These are phyloP conservation scores for Gerris buenoi DNA, from an alignment of 1,140 invertebrate species.

Conservation along the genomic window DNA sequence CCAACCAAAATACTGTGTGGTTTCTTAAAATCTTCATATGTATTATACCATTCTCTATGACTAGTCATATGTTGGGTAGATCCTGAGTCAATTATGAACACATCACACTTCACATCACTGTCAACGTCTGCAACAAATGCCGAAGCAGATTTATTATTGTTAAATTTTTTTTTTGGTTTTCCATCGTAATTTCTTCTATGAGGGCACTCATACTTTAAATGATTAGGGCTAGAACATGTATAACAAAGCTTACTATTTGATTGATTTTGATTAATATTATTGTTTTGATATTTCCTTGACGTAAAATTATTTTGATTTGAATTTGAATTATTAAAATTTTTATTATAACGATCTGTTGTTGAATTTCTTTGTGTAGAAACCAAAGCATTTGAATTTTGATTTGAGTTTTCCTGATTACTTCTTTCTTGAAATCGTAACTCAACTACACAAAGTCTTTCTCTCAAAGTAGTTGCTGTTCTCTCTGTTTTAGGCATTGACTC, in stretches of 20 bases:
- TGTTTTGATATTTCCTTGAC: not conserved
- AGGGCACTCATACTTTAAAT: not conserved
- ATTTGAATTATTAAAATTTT: not conserved
- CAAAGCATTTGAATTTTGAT: not conserved
- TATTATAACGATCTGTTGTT: not conserved
- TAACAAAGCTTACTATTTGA: not conserved
- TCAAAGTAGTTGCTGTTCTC: not conserved
- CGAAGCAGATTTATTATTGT: not conserved
- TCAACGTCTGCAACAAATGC: not conserved
- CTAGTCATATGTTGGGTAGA: not conserved
- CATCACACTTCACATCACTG: not conserved
- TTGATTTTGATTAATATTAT: not conserved
- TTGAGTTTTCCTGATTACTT: not conserved
- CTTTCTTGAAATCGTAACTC: not conserved
- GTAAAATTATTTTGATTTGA: not conserved
- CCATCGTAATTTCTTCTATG: not conserved
- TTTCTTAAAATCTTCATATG: not conserved
- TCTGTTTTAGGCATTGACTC: not conserved
- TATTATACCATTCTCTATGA: not conserved
- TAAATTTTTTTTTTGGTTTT: not conserved
- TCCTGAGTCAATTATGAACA: not conserved
- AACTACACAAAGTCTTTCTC: not conserved
- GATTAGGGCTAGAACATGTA: not conserved
- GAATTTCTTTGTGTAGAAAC: not conserved
- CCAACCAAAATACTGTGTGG: not conserved